Conservation (phyloP, 2,113 vertebrate species). For the Eulacestoma nigropectus region DNA sequence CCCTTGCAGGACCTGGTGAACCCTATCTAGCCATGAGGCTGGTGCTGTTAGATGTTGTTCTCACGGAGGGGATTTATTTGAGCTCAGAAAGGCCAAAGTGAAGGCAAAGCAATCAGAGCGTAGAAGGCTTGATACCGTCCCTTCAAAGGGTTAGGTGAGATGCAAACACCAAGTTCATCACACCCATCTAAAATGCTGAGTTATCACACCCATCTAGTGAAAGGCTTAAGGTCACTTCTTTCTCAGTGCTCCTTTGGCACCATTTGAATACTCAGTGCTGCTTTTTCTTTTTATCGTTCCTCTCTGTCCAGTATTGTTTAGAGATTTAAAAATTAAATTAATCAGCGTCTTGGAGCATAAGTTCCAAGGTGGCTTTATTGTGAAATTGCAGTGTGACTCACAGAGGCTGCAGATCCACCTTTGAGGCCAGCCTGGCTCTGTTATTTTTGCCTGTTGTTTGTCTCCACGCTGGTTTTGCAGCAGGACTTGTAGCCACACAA, state of each 20-base stretch:
- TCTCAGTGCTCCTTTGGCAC: background rate
- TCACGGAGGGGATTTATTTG: background rate
- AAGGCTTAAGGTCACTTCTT: background rate
- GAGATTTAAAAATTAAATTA: constrained; percentile 27
- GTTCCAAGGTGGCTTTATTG: background rate
- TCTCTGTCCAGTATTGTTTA: background rate
- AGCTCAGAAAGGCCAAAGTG: background rate
- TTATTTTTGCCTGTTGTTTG: constrained; percentile 15
- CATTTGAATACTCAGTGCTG: background rate
- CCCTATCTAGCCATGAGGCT: background rate
- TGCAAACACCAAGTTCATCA: background rate
- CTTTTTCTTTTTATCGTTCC: background rate
- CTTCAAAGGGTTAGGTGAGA: background rate
- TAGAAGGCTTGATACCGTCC: background rate
- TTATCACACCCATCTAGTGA: background rate
- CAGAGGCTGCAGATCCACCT: background rate
- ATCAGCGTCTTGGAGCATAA: background rate
- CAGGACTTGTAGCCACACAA: constrained; percentile 1
- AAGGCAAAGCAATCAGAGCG: background rate
- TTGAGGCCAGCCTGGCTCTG: background rate
- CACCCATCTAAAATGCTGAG: background rate
- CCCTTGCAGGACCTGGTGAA: background rate
- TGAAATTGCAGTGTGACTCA: constrained; percentile 48
- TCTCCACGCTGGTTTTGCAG: constrained; percentile 7
- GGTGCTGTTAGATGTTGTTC: background rate